phyloP scores from a whole-genome alignment of 92 coral and sea anemone species.

The Palythoa caribaeorum region DNA sequence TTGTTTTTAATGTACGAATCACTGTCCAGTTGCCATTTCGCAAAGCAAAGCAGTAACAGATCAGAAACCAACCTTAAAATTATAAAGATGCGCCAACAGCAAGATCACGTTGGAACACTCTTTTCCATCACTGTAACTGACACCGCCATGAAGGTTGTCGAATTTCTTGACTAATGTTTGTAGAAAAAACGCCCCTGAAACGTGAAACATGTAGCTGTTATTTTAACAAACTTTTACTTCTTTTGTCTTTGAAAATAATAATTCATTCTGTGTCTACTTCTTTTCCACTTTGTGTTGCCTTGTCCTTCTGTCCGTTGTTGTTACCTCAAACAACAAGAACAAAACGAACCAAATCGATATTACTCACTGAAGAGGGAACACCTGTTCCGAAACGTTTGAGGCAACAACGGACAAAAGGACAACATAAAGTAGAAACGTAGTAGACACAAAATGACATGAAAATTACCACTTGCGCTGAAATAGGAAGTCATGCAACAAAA shows the following conservation, averaged over 20 bases:
- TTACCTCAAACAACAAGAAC: no score
- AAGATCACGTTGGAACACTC: constrained; percentile 83
- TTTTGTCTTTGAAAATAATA: background rate
- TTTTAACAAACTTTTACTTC: background rate
- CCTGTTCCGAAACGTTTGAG: no score
- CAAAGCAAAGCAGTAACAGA: background rate
- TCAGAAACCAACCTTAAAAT: constrained; percentile 79
- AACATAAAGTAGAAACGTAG: no score
- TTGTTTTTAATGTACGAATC: no score
- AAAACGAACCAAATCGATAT: no score
- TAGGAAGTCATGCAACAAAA: no score
- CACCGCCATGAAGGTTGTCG: constrained; percentile 70
- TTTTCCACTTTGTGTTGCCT: no score
- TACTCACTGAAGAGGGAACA: no score
- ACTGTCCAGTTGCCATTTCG: background rate
- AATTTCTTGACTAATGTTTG: constrained; percentile 80
- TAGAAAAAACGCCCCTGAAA: constrained; percentile 84
- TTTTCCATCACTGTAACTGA: constrained; percentile 73
- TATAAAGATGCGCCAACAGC: constrained; percentile 86
- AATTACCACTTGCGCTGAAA: no score
- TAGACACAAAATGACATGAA: no score
- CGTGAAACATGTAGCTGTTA: background rate
- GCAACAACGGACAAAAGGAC: no score
- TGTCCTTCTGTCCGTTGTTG: no score
- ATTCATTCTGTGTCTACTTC: background rate